phyloP scores from a whole-genome alignment of 1,140 invertebrate genomes.

The Drosophila leontia region DNA sequence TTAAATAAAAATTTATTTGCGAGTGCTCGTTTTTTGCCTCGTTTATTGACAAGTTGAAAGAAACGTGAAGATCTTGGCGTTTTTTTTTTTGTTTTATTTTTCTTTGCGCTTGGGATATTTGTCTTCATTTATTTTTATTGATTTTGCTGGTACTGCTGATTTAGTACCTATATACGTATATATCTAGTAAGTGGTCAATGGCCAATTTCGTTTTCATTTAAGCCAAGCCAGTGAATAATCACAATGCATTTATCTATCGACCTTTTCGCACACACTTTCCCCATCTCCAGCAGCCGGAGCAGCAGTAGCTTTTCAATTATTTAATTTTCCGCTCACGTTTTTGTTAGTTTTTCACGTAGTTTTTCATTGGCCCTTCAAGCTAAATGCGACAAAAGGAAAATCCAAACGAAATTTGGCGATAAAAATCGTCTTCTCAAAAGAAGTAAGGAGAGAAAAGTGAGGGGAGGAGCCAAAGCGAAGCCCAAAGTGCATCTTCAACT shows the following conservation, averaged over 20 bases:
- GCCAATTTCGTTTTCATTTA: conserved; percentile 80
- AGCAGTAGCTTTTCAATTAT: conserved; percentile 77
- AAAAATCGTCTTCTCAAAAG: conserved; percentile 59
- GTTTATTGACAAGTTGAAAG: conserved; percentile 68
- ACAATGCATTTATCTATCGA: conserved; percentile 76
- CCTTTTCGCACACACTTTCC: conserved; percentile 64
- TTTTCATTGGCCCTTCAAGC: conserved; percentile 50
- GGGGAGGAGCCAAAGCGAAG: not conserved
- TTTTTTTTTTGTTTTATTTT: conserved; percentile 42
- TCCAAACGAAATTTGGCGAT: conserved; percentile 62
- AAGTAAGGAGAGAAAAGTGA: not conserved
- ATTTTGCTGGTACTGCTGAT: conserved; percentile 63
- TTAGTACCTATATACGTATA: conserved; percentile 40
- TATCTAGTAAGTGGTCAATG: conserved; percentile 56
- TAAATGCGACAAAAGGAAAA: conserved; percentile 65
- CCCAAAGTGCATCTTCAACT: conserved; percentile 76
- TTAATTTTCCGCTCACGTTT: conserved; percentile 82
- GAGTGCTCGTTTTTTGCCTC: conserved; percentile 36
- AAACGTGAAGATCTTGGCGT: conserved; percentile 58
- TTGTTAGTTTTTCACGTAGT: conserved; percentile 52
- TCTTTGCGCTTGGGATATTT: conserved; percentile 49
- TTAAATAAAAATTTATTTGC: conserved; percentile 76
- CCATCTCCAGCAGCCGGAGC: too few species aligned
- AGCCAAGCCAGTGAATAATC: conserved; percentile 77
- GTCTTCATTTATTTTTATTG: conserved; percentile 81